These are phyloP conservation scores for Parnassius smintheus DNA, from an alignment of 2,888 invertebrate species.

Conservation along the genomic window DNA sequence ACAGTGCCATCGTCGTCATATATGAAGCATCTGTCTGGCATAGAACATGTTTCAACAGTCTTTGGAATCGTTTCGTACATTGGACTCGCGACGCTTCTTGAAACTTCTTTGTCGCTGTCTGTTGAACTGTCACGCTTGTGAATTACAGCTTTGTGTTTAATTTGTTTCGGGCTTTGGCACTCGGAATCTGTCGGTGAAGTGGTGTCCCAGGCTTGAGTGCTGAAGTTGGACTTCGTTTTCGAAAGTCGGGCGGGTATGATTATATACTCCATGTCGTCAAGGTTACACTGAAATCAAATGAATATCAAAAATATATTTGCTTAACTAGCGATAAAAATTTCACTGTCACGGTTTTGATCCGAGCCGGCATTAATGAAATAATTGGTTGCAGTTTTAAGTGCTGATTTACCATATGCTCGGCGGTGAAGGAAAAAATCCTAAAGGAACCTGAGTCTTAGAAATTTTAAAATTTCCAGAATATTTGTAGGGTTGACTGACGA, in stretches of 20 bases:
- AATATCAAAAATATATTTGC: neutral
- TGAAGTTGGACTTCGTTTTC: slow-evolving; percentile 53
- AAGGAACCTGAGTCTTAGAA: too few species aligned
- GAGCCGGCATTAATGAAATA: too few species aligned
- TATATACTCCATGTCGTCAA: slow-evolving; percentile 66
- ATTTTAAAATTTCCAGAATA: too few species aligned
- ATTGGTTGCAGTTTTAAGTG: too few species aligned
- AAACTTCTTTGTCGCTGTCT: slow-evolving; percentile 57
- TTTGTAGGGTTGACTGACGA: too few species aligned
- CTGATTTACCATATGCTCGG: too few species aligned
- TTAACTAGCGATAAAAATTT: too few species aligned
- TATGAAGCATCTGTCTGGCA: slow-evolving; percentile 52
- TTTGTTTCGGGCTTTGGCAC: slow-evolving; percentile 50
- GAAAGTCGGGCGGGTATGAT: slow-evolving; percentile 61
- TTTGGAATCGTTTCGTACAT: slow-evolving; percentile 59
- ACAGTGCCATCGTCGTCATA: slow-evolving; percentile 46
- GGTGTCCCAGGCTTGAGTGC: slow-evolving; percentile 56
- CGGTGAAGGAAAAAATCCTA: too few species aligned
- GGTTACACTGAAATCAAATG: slow-evolving; percentile 48
- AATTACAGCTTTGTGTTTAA: slow-evolving; percentile 54
- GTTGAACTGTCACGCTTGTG: slow-evolving; percentile 51
- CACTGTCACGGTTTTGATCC: too few species aligned
- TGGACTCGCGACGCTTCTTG: slow-evolving; percentile 51
- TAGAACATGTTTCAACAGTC: slow-evolving; percentile 37
- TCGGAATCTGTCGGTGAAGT: slow-evolving; percentile 64